Evolutionary conservation across 2,113 vertebrate genomes (phyloP).

Genomic region (Triplophysa siluroides): DNA sequence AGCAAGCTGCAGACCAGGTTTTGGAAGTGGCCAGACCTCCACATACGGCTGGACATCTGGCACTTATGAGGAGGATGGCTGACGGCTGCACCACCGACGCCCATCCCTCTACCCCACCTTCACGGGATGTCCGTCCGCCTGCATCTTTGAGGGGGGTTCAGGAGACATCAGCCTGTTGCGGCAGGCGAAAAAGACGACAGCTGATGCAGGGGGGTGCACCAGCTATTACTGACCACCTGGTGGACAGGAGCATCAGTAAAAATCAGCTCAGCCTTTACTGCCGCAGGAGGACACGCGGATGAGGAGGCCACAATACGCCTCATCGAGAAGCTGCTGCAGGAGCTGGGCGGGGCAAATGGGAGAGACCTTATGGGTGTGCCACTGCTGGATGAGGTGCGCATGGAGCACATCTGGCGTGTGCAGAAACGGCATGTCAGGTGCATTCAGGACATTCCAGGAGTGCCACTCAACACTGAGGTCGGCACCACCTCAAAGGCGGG

Average conservation of each 20-base stretch:
- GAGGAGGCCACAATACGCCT: not conserved
- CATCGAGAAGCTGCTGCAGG: slow-evolving; percentile 10
- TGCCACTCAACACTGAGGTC: slow-evolving; percentile 27
- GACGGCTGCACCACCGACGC: slow-evolving; percentile 16
- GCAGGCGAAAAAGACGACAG: not conserved
- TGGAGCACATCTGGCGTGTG: slow-evolving; percentile 45
- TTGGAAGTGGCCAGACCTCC: slow-evolving; percentile 16
- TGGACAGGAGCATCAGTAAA: slow-evolving; percentile 7
- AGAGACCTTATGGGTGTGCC: slow-evolving; percentile 13
- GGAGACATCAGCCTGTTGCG: not conserved
- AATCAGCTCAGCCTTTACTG: slow-evolving; percentile 9
- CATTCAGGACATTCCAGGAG: slow-evolving; percentile 44
- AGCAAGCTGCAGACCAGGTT: slow-evolving; percentile 39
- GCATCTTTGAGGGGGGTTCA: slow-evolving; percentile 28
- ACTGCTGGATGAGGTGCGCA: not conserved
- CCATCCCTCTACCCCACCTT: slow-evolving; percentile 40
- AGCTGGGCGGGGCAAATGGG: not conserved
- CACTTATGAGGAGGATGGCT: slow-evolving; percentile 33
- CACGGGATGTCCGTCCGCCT: not conserved
- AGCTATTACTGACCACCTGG: not conserved
- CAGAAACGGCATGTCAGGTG: slow-evolving; percentile 35
- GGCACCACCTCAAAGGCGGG: slow-evolving; percentile 31
- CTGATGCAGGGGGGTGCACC: not conserved
- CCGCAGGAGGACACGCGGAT: not conserved
- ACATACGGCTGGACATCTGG: slow-evolving; percentile 26